Evolutionary conservation across 2,113 vertebrate genomes (phyloP), one percentile per base, ranked within the genome.

Genomic region (Laticauda laticaudata): DNA sequence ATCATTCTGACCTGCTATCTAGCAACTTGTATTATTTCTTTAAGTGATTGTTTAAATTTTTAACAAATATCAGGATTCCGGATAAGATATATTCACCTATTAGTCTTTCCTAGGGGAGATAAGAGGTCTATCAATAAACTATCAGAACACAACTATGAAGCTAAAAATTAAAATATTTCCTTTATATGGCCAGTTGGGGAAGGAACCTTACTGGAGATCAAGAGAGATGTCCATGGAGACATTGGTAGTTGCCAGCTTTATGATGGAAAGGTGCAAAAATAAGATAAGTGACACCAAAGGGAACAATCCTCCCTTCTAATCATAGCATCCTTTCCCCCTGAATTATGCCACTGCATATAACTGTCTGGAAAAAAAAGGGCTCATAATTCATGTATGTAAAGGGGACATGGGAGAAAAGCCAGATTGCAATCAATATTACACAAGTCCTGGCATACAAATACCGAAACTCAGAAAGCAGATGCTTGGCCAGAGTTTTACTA

Each of bases 381-480:
- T 94, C 92, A 94, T 95, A 96, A 96, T 94, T 87, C 56, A 56
- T 87, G 81, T 61, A 56, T 94, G 89, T 75, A 75, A 51, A 55
- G 45, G 18, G 24, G 75, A 20, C 92, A 64, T 57, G 81, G 53
- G 93, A 91, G 48, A 34, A 93, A 86, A 57, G 92, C 94, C 55
- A 94, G 90, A 91, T 94, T 91, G 88, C 92, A 92, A 57, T 88
- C 87, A 23, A 88, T 92, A 57, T 86, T 48, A 54, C n/a, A 53
- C 20, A 81, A 54, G 48, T n/a, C 64, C 56, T 95, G 95, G 95
- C 96, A 90, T 29, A 94, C 90, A 55, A 81, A 2, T 0, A 87
- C 87, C 85, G 91, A 81, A 88, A 93, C 88, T 61, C 56, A 87
- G 81, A 94, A 94, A 95, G 92, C 96, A 96, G 96, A 95, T 96